Base-by-base conservation (phyloP, 2,888 invertebrate species). In the Pyrrhosoma nymphula region DNA sequence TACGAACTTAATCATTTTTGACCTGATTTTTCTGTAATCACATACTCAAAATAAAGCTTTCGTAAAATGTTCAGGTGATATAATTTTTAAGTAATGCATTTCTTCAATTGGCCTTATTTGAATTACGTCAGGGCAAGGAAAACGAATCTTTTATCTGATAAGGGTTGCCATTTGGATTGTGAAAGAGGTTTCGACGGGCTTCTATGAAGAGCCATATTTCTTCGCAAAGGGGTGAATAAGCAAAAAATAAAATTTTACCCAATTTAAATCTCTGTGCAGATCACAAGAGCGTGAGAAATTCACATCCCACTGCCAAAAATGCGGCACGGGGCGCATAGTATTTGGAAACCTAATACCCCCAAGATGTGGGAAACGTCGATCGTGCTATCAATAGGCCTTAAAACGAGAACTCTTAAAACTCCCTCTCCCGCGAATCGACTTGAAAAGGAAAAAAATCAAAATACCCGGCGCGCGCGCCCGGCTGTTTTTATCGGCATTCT, bases 401-500 rank as follows among this genome's bases (percentile, higher is more conserved):
- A 93, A 93, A 69, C n/a, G n/a, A 47, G 93, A 93, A 82, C 30
- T 82, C 82, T 16, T 30, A 82, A 82, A 82, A 82, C 12, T 35
- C 18, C 82, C 69, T 23, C 75, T 39, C 26, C 69, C n/a, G 93
- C 93, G 47, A 69, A 47, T 93, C 47, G 69, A 75, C 26, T 93
- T 69, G 93, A 75, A 93, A 93, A 93, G 93, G 82, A 18, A 82
- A 93, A 91, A 93, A 69, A 26, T 93, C 93, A 69, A 93, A 93
- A 93, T 55, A 47, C 47, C 4, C 47, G n/a, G 93, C 0, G 4
- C 18, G 20, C 35, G 63, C 63, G 69, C 93, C 47, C 69, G 30
- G 82, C 82, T 18, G 39, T 93, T 93, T 89, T 93, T 69, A 93
- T 93, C 93, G 75, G 55, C 93, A 93, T 93, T 93, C 93, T 93